Evolutionary conservation across 2,888 invertebrate species (phyloP).

Genomic region (Dermolepida albohirtum): DNA sequence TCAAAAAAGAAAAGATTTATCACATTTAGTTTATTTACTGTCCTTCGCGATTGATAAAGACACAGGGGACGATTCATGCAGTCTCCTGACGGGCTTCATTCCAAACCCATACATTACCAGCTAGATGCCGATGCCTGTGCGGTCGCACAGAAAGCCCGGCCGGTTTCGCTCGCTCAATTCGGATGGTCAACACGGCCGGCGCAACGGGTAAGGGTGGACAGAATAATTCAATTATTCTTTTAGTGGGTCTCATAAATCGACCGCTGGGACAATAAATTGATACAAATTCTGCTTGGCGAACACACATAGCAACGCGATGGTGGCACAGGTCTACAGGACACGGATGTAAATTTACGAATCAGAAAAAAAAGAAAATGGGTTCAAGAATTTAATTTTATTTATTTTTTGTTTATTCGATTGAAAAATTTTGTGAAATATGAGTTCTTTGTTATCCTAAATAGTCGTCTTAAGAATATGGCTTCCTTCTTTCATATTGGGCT

Average conservation of each 20-base stretch:
- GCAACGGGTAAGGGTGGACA: slow-evolving; percentile 28
- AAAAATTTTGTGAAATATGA: too few relatives aligned
- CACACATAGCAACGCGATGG: neutral
- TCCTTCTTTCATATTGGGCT: too few relatives aligned
- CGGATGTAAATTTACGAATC: too few relatives aligned
- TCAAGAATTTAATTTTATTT: too few relatives aligned
- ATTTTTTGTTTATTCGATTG: too few relatives aligned
- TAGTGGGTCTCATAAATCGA: slow-evolving; percentile 37
- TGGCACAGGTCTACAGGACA: neutral
- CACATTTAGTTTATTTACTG: neutral
- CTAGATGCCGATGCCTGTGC: neutral
- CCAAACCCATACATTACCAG: slow-evolving; percentile 24
- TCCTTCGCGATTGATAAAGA: slow-evolving; percentile 17
- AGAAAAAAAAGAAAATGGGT: too few relatives aligned
- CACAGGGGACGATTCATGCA: slow-evolving; percentile 23
- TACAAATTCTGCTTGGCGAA: slow-evolving; percentile 42
- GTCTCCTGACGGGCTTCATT: slow-evolving; percentile 22
- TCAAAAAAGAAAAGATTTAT: too few relatives aligned
- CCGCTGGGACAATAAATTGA: slow-evolving; percentile 46
- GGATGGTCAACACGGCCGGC: slow-evolving; percentile 9
- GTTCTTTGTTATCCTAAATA: too few relatives aligned
- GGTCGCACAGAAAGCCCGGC: slow-evolving; percentile 9
- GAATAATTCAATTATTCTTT: slow-evolving; percentile 40
- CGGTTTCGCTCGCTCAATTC: neutral
- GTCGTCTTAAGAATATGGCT: too few relatives aligned